Evolutionary conservation across 2,888 invertebrate species (phyloP), one percentile per base, ranked within the genome.

Genomic region (Drosophila paranaensis): DNA sequence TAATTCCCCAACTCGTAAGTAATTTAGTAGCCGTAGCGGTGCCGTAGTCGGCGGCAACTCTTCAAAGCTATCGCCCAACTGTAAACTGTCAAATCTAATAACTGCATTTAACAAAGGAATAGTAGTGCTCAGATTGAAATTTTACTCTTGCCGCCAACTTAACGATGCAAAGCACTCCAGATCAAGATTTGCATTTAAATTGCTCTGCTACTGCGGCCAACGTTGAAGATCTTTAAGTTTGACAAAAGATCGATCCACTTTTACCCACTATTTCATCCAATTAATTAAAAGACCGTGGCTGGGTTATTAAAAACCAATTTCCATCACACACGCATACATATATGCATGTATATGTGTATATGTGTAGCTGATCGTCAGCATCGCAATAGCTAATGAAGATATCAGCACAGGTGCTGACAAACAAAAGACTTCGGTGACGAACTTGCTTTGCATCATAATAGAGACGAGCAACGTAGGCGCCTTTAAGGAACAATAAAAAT

Each of bases 1-100:
- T 81, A 88, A 90, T 77, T 60, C 77, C 64, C 64, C 62, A 72
- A 80, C 48, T 43, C 40, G 58, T 33, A 74, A 76, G 79, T 82
- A 76, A 86, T 87, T 89, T 87, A 83, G 89, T 86, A 88, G 77
- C 89, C 74, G 40, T 20, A 48, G 13, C 68, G n/a, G 37, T 39
- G 48, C 9, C 46, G 9, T 6, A n/a, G 46, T 25, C 30, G 48
- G 68, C 89, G 84, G 85, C 79, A 33, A 30, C 50, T 60, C 65
- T 62, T 82, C 79, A 89, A 85, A 89, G 83, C 67, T 46, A 60
- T 62, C 68, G 78, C 50, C 71, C 60, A 80, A 56, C 56, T 45
- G 56, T 56, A 58, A 88, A 74, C 87, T 89, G 87, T 89, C 90
- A 89, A 90, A 84, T 90, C 85, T 88, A 89, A 88, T 89, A 88